Base-by-base conservation (phyloP, 2,888 invertebrate species). In the Onthophagus sagittarius region DNA sequence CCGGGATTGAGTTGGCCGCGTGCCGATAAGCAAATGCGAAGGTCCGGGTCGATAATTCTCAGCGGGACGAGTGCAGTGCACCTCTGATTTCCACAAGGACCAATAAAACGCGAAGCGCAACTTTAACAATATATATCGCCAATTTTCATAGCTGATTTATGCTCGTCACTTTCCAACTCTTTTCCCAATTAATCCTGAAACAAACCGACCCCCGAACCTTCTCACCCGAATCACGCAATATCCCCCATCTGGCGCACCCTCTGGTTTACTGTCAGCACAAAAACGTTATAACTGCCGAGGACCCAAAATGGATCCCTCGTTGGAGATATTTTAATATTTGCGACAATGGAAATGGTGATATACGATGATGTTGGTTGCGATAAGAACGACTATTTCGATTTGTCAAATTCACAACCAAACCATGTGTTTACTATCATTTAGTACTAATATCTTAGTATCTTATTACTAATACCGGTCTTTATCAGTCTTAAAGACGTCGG, bases 11-110 rank as follows among this genome's bases (percentile, higher is more conserved):
- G 67, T 67, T 67, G 67, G 67, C 67, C 32, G 23, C 23, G 67
- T 67, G 67, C 67, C 67, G 67, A 67, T 67, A 67, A 67, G 67
- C 67, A 67, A 67, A 67, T 67, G 32, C 23, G 67, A 67, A 67
- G 31, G 32, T 23, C 4, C 31, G 31, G 67, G 32, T 67, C 67
- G 67, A 67, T 67, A 67, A 67, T 67, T 23, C 67, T 67, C 67
- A 23, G 31, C 32, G 67, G 67, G 32, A 15, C 67, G 67, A 67
- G 32, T 67, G 32, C 67, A 67, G 67, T 32, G 67, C 15, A n/a
- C 39, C 39, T 31, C 67, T 67, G 67, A 67, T 67, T 67, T 67
- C 67, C 32, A 13, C 23, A 2, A 15, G 67, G 67, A n/a, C 67
- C 67, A 67, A 23, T 67, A 32, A 67, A 23, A 53, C 39, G 67